These are phyloP conservation scores for Dynastes maya DNA, from an alignment of 2,888 invertebrate genomes.

Conservation along the genomic window DNA sequence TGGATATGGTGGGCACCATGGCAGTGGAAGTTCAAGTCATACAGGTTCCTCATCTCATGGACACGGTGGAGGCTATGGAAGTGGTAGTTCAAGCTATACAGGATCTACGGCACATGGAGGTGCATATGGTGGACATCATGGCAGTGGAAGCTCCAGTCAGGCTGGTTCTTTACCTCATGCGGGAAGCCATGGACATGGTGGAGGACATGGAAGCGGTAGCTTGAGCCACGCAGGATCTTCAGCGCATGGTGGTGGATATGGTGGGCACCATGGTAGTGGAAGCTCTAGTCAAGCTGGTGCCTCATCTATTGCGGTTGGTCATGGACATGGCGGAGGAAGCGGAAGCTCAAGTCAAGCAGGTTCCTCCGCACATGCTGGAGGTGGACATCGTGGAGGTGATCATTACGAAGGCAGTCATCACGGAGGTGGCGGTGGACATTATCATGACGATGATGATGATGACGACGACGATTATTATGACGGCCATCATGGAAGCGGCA, in stretches of 20 bases:
- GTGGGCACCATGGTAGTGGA: not conserved
- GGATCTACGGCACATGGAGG: not conserved
- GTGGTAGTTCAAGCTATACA: conserved; percentile 13
- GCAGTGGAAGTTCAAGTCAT: conserved; percentile 7
- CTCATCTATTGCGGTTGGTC: not conserved
- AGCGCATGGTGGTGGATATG: not conserved
- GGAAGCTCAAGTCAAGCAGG: conserved; percentile 11
- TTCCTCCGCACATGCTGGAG: not conserved
- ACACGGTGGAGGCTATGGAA: not conserved
- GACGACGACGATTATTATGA: too few relatives aligned
- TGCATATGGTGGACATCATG: not conserved
- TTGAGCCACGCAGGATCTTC: not conserved
- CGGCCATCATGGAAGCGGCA: not conserved
- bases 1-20: not conserved
- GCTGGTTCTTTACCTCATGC: not conserved
- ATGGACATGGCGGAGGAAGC: not conserved
- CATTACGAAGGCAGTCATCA: not conserved
- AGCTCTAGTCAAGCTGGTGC: not conserved
- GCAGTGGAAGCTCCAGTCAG: not conserved
- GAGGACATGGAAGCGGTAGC: conserved; percentile 2
- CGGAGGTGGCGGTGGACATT: not conserved
- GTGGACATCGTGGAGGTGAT: not conserved
- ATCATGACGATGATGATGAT: too few relatives aligned
- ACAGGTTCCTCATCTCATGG: conserved; percentile 13
- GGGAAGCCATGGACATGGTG: not conserved